Evolutionary conservation across 2,797 vertebrate species (phyloP).

Genomic region (Gadopsis bispinosus): DNA sequence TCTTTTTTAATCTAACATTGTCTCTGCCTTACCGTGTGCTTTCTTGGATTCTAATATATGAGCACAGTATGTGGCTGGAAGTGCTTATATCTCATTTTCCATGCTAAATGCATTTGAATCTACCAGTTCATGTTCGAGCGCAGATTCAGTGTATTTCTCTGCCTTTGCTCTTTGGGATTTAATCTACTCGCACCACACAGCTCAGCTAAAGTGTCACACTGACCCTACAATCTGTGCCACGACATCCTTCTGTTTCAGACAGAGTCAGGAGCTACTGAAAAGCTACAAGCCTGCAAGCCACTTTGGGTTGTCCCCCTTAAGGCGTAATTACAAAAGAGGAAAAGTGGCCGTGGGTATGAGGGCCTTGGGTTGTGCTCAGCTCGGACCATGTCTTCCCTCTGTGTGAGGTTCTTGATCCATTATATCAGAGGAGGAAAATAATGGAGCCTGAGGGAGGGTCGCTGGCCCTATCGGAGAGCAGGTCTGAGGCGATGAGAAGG

Average conservation of each 20-base stretch:
- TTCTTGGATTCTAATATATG: conserved; percentile 3
- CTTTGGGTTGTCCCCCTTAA: conserved; percentile 60
- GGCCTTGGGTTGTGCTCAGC: conserved; percentile 53
- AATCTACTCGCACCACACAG: conserved; percentile 43
- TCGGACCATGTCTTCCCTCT: conserved; percentile 69
- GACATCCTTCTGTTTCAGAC: conserved; percentile 36
- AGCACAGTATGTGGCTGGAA: background rate
- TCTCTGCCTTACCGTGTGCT: background rate
- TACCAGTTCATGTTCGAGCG: background rate
- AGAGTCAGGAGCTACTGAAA: conserved; percentile 37
- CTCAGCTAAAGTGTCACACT: conserved; percentile 38
- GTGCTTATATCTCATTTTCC: background rate
- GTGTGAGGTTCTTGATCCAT: conserved; percentile 66
- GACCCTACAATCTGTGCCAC: conserved; percentile 47
- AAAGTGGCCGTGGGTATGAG: conserved; percentile 47
- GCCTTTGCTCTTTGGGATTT: conserved; percentile 25
- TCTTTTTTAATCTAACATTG: conserved; percentile 2
- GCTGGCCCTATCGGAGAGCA: conserved; percentile 19
- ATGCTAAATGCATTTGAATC: background rate
- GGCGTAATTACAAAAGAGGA: conserved; percentile 70
- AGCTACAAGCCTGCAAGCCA: conserved; percentile 47
- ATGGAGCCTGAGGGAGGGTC: conserved; percentile 66
- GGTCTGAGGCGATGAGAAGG: conserved; percentile 41
- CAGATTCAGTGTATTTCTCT: background rate
- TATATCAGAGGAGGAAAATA: conserved; percentile 66